phyloP scores from a whole-genome alignment of 1,140 invertebrate genomes.

The Linepithema humile region DNA sequence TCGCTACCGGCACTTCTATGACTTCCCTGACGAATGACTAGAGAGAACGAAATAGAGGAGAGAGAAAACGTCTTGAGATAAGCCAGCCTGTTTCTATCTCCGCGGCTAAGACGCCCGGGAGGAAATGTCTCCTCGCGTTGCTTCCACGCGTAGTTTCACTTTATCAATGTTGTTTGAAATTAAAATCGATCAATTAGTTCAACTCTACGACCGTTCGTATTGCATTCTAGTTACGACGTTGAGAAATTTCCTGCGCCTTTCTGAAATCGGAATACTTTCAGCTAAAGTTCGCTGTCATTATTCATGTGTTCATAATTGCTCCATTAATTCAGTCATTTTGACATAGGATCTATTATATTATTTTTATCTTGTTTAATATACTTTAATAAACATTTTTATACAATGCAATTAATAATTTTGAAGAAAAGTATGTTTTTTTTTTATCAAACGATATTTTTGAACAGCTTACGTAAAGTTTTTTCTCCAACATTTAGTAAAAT shows the following conservation, averaged over 20 bases:
- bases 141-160: neutral
- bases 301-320: neutral
- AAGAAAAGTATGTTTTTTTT: neutral
- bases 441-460: neutral
- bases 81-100: constrained; percentile 46
- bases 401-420: neutral
- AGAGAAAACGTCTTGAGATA: constrained; percentile 63
- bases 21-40: constrained; percentile 54
- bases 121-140: constrained; percentile 47
- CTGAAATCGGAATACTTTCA: constrained; percentile 26
- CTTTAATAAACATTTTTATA: neutral
- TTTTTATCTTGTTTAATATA: neutral
- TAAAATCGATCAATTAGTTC: constrained; percentile 51
- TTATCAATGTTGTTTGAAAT: constrained; percentile 24
- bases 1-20: constrained; percentile 28
- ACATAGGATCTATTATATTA: neutral
- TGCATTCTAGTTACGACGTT: constrained; percentile 40
- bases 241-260: constrained; percentile 12
- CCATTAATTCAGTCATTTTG: neutral
- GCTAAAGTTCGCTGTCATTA: neutral
- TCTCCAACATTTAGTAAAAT: constrained; percentile 2
- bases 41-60: constrained; percentile 41
- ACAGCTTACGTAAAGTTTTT: neutral
- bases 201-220: constrained; percentile 5
- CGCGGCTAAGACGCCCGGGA: constrained; percentile 3